A percentile compares a stretch with the other conserved stretches of the same genome.
These are phyloP conservation scores for Harpegnathos saltator DNA, from an alignment of 1,140 invertebrate species.

Conservation along the genomic window DNA sequence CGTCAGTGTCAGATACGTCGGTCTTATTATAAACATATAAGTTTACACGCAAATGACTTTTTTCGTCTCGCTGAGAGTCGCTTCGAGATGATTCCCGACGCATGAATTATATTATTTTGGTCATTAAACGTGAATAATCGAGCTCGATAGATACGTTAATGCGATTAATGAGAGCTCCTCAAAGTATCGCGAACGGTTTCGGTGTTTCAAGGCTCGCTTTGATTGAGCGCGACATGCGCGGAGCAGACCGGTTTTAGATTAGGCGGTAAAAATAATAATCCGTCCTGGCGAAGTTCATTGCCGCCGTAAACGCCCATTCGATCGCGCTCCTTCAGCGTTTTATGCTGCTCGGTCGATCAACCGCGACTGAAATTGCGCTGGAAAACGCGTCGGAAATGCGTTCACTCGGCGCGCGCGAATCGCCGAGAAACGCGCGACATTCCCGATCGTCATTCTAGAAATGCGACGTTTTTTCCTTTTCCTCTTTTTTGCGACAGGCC, in stretches of 20 bases:
- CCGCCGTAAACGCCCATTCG: conserved; percentile 17
- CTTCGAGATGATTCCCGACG: no score
- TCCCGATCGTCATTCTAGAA: not conserved
- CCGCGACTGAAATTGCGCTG: no score
- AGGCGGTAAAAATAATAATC: not conserved
- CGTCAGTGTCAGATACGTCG: no score
- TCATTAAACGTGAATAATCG: no score
- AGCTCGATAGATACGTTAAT: not conserved
- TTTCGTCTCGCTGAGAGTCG: no score
- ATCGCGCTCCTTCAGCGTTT: not conserved
- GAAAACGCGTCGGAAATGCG: conserved; percentile 19
- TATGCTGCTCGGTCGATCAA: not conserved
- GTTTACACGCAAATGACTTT: no score
- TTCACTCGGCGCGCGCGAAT: not conserved
- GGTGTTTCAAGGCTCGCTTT: not conserved
- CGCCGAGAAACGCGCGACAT: not conserved
- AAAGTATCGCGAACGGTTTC: not conserved
- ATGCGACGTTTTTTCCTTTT: not conserved
- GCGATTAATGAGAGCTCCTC: not conserved
- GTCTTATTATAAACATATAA: no score
- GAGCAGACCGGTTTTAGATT: conserved; percentile 27
- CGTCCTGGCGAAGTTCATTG: conserved; percentile 26
- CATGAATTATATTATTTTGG: no score
- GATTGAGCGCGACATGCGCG: conserved; percentile 1
- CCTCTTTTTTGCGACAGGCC: not conserved